These are phyloP conservation scores for Diarsia dahlii DNA, from an alignment of 2,888 invertebrate genomes.

Conservation along the genomic window DNA sequence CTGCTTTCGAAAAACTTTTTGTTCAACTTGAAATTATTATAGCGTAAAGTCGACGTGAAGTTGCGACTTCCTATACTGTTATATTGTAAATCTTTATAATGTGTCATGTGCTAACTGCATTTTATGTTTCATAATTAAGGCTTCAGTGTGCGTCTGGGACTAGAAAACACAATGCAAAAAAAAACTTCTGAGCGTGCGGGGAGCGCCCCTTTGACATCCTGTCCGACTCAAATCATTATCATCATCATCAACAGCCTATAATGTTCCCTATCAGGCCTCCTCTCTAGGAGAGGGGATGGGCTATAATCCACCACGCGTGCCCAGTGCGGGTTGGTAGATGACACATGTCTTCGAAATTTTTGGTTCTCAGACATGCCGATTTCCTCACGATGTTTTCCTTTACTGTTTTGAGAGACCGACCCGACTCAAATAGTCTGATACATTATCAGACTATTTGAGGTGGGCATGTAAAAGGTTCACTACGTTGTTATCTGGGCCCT, in stretches of 20 bases:
- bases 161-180: background rate
- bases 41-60: background rate
- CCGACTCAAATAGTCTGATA: background rate
- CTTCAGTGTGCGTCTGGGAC: background rate
- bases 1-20: conserved; percentile 14
- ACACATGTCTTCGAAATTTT: too few species aligned
- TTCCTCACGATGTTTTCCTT: too few species aligned
- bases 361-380: too few species aligned
- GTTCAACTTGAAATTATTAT: conserved; percentile 11
- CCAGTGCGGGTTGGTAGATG: too few species aligned
- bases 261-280: too few species aligned
- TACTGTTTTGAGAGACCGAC: background rate
- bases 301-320: too few species aligned
- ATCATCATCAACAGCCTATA: too few species aligned
- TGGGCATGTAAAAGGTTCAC: background rate
- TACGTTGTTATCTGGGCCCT: background rate
- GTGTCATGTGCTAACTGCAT: background rate
- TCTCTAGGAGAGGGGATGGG: too few species aligned
- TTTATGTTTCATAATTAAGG: background rate
- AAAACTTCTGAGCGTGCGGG: background rate
- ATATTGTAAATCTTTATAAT: conserved; percentile 3
- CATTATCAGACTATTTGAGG: too few species aligned
- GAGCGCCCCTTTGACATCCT: background rate
- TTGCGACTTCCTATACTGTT: conserved; percentile 1
- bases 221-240: background rate